A percentile compares a stretch with the other conserved stretches of the same genome.
phyloP scores from a whole-genome alignment of 2,888 invertebrate genomes.

The Drosophila histrio region DNA sequence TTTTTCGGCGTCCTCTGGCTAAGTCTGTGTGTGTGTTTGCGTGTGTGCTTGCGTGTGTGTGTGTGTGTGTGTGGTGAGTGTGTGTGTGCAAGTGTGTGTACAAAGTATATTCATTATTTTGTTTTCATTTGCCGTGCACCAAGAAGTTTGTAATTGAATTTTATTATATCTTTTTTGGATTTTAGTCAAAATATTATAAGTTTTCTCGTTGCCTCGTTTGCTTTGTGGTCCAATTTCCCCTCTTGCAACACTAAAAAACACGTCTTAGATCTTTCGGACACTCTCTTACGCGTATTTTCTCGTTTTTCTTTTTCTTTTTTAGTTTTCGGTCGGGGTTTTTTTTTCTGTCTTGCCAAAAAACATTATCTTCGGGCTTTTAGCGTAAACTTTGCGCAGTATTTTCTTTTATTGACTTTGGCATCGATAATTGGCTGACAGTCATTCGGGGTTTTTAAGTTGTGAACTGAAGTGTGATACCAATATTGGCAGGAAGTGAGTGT shows the following conservation, averaged over 20 bases:
- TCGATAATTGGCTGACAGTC: constrained; percentile 47
- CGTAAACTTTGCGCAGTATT: constrained; percentile 26
- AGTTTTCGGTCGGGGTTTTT: no score
- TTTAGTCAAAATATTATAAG: constrained; percentile 52
- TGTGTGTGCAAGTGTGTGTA: constrained; percentile 36
- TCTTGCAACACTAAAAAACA: not conserved
- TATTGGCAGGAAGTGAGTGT: not conserved
- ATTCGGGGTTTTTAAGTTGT: not conserved
- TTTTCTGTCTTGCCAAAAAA: constrained; percentile 31
- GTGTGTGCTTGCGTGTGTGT: constrained; percentile 26
- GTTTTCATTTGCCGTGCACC: constrained; percentile 62
- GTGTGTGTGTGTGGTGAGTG: constrained; percentile 28
- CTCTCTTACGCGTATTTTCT: constrained; percentile 1
- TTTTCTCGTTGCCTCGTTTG: constrained; percentile 18
- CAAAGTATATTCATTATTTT: constrained; percentile 71
- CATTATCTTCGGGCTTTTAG: constrained; percentile 29
- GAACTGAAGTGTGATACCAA: constrained; percentile 16
- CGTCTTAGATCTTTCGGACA: constrained; percentile 24
- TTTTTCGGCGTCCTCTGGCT: constrained; percentile 60
- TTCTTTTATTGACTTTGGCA: constrained; percentile 54
- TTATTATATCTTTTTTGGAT: constrained; percentile 64
- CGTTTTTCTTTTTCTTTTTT: not conserved
- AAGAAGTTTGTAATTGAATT: constrained; percentile 77
- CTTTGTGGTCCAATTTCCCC: not conserved
- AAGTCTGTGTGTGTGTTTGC: constrained; percentile 21